Evolutionary conservation across 2,888 invertebrate species (phyloP).

Genomic region (Pyrocoelia pectoralis): DNA sequence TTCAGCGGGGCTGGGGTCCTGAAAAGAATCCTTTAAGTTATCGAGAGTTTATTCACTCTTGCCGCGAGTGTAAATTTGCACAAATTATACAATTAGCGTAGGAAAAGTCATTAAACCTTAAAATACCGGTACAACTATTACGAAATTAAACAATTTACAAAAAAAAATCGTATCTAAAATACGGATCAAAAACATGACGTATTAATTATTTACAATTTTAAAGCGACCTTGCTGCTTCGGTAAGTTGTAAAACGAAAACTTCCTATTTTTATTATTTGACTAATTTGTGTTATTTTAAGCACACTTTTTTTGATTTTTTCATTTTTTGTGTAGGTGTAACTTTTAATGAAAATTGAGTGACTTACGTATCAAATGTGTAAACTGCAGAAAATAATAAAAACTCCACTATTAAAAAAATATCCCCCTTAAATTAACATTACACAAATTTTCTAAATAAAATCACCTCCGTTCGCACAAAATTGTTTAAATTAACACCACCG

Average conservation of each 20-base stretch:
- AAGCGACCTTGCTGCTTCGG: constrained; percentile 18
- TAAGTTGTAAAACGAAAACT: constrained; percentile 15
- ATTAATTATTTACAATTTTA: background rate
- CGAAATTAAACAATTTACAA: background rate
- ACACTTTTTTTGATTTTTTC: background rate
- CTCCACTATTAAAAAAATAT: no score
- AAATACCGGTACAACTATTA: background rate
- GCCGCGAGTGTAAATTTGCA: background rate
- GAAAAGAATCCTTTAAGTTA: no score
- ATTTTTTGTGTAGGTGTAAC: background rate
- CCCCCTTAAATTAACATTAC: background rate
- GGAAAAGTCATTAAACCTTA: background rate
- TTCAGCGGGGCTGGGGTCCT: no score
- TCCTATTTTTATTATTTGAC: background rate
- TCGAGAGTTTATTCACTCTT: background rate
- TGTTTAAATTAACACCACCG: background rate
- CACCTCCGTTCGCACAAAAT: no score
- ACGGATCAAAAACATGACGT: background rate
- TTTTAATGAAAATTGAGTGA: background rate
- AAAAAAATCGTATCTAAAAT: no score
- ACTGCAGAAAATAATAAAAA: no score
- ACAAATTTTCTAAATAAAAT: background rate
- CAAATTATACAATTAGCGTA: background rate
- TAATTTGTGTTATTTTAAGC: background rate
- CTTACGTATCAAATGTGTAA: no score